Conservation (phyloP, 2,797 vertebrate genomes). For the Peromyscus attwateri region DNA sequence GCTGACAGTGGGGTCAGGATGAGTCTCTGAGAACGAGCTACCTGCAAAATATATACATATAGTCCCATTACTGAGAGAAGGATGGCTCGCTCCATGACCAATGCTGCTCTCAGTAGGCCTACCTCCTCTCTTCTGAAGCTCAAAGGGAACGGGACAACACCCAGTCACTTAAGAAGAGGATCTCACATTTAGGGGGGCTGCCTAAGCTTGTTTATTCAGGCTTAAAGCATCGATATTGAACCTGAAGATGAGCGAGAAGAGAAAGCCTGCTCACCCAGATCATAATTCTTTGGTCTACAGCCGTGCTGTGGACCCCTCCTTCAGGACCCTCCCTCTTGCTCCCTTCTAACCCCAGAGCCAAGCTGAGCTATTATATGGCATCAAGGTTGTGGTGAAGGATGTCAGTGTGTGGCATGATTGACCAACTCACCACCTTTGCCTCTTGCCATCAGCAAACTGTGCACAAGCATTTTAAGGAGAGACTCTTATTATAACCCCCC, state of each 20-base stretch:
- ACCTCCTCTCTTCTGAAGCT: neutral
- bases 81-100: neutral
- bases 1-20: conserved; percentile 92
- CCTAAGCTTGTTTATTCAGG: neutral
- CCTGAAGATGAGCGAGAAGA: neutral
- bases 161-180: neutral
- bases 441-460: neutral
- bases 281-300: no score
- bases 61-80: neutral
- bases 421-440: neutral
- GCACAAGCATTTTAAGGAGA: neutral
- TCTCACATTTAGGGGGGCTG: neutral
- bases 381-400: neutral
- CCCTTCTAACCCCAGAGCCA: neutral
- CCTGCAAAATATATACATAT: no score
- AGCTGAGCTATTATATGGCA: neutral
- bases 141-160: neutral
- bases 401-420: neutral
- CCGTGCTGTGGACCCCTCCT: neutral
- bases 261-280: neutral
- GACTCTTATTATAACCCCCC: neutral
- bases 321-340: neutral
- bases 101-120: neutral
- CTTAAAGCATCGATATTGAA: neutral
- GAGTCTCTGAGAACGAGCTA: conserved; percentile 90